Evolutionary conservation across 2,797 vertebrate species (phyloP), one percentile per base, ranked within the genome.

Genomic region (Sciaenops ocellatus): DNA sequence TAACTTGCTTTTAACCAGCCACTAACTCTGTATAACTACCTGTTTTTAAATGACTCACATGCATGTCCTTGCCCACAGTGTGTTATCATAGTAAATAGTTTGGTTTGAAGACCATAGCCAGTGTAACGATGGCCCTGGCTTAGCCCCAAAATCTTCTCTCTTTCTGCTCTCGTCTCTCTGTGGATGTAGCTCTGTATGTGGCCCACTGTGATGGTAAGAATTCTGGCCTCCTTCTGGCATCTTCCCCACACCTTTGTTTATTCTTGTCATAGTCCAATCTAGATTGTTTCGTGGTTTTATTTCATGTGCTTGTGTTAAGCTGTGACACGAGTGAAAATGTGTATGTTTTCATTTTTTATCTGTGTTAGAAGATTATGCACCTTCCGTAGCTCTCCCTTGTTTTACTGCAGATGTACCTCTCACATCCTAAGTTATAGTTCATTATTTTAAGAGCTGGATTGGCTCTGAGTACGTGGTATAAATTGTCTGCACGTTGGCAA

Each of bases 201-300:
- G 96, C 96, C 96, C 51, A 96, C 95, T 48, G 95, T 96, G 93
- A 96, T 96, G 96, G 96, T 96, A 95, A 96, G 96, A 84, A 73
- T 48, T 34, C 44, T 1, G 54, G 78, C 73, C 72, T 73, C 52
- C 34, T 15, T 38, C 78, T 83, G 75, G 76, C 75, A 67, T 80
- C 76, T 57, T 56, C 64, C 84, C 79, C n/a, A 46, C 55, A 44
- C 78, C 76, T 28, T n/a, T 48, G 20, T 79, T 82, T 74, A 62
- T 50, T 64, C 63, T 71, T 50, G 55, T 78, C 47, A 66, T 78
- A 50, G 67, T 60, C 24, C 51, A 26, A 82, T 79, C 16, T 69
- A 18, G 78, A 47, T 59, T 69, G 75, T 83, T 78, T 73, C 75
- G 84, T 91, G 84, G 64, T 73, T 74, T 79, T 54, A 76, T 83